Evolutionary conservation across 2,888 invertebrate genomes (phyloP), one percentile per base, ranked within the genome.

Genomic region (Drosophila meridionalis): DNA sequence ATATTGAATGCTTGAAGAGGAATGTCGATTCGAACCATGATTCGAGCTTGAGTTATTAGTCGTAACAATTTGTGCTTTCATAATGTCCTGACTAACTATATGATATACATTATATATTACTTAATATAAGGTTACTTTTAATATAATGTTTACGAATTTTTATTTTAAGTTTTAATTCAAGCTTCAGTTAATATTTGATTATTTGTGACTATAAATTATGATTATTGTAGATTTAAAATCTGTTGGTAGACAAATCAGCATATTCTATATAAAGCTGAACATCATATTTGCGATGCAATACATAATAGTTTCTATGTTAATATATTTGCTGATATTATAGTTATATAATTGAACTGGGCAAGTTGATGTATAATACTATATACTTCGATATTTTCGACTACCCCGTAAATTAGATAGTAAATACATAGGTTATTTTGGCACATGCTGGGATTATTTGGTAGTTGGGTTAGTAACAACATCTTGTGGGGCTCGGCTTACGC

Each of bases 381-480:
- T 20, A 8, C 14, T 53, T 28, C 56, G 38, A 20, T 57, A 32
- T 57, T 43, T 57, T 11, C 14, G 1, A 26, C 43, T 57, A 32
- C 36, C 36, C 12, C 32, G 9, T 32, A 28, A 50, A 28, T 53
- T 45, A 36, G 14, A 38, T 45, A 34, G 53, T 36, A 55, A 40
- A 20, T 55, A 65, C n/a, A 38, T 38, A 43, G 12, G 36, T 55
- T 40, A 38, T 38, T 28, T 38, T 40, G 45, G 53, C 48, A 70
- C 80, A 78, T 78, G 77, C 77, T 75, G 63, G 69, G 53, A 61
- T 78, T 71, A 45, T 38, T 61, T 30, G 48, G 42, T 73, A 38
- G 66, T 50, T 67, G 57, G 76, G 78, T 84, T 84, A 92, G 91
- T 89, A 75, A 87, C 83, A 78, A 69, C 77, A 76, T 89, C 85